phyloP scores from a whole-genome alignment of 2,888 invertebrate species.

The Agrotis ipsilon region DNA sequence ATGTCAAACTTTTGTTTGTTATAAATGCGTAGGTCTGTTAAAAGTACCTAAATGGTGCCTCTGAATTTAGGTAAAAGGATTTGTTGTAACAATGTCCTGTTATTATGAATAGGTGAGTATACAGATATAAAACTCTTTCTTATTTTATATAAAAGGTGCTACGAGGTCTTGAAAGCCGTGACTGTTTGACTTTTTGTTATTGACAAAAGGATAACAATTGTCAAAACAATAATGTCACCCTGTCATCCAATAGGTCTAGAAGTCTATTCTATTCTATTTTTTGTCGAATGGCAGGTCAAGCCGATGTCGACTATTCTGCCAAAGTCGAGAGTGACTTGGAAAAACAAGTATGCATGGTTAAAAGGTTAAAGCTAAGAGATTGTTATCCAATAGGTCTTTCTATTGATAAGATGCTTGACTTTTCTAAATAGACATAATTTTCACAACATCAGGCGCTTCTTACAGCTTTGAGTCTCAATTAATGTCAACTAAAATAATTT shows the following conservation, averaged over 20 bases:
- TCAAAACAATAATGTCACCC: background rate
- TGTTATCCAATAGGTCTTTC: background rate
- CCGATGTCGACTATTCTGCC: too few species aligned
- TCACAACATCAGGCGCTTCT: background rate
- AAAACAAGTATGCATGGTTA: too few species aligned
- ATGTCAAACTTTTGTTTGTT: slow-evolving; percentile 17
- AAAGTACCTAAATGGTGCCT: background rate
- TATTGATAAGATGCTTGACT: background rate
- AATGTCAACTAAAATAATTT: background rate
- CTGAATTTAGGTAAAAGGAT: background rate
- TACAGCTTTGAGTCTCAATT: background rate
- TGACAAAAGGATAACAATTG: background rate
- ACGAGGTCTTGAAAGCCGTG: background rate
- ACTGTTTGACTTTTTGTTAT: background rate
- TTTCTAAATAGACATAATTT: background rate
- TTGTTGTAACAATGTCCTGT: background rate
- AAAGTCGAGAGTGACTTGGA: too few species aligned
- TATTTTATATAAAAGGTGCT: background rate
- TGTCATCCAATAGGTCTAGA: background rate
- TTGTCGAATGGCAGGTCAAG: too few species aligned
- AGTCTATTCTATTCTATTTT: background rate
- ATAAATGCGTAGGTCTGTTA: background rate
- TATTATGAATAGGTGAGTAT: background rate
- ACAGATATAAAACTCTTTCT: background rate
- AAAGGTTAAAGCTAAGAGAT: too few species aligned